phyloP scores from a whole-genome alignment of 2,888 invertebrate genomes.

The Platycnemis pennipes region DNA sequence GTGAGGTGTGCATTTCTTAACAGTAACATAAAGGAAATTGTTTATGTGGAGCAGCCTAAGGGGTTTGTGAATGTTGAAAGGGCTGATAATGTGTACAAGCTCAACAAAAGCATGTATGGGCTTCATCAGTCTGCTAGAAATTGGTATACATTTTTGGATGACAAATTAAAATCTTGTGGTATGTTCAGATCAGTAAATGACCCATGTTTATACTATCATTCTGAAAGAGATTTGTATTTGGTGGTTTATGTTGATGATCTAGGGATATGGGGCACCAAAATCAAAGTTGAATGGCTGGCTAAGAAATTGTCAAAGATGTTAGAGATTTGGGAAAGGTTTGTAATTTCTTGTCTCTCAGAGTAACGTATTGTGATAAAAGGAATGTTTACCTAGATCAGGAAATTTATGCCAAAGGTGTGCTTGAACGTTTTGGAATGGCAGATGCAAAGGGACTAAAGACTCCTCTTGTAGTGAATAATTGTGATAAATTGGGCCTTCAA shows the following conservation, averaged over 20 bases:
- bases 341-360: background rate
- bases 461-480: no score
- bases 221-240: background rate
- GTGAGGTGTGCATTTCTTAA: background rate
- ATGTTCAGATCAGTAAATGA: background rate
- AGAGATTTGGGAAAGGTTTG: slow-evolving; percentile 1
- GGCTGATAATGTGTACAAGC: background rate
- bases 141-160: background rate
- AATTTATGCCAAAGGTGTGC: background rate
- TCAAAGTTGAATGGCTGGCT: background rate
- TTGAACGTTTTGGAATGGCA: no score
- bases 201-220: background rate
- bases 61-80: background rate
- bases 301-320: background rate
- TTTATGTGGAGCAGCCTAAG: background rate
- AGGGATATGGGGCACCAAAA: background rate
- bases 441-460: no score
- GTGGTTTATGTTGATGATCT: background rate
- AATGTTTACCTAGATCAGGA: background rate
- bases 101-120: background rate
- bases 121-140: background rate
- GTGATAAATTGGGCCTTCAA: no score
- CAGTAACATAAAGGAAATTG: background rate
- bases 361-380: background rate
- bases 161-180: background rate